Evolutionary conservation across 2,113 vertebrate species (phyloP).

Genomic region (Chloebia gouldiae): DNA sequence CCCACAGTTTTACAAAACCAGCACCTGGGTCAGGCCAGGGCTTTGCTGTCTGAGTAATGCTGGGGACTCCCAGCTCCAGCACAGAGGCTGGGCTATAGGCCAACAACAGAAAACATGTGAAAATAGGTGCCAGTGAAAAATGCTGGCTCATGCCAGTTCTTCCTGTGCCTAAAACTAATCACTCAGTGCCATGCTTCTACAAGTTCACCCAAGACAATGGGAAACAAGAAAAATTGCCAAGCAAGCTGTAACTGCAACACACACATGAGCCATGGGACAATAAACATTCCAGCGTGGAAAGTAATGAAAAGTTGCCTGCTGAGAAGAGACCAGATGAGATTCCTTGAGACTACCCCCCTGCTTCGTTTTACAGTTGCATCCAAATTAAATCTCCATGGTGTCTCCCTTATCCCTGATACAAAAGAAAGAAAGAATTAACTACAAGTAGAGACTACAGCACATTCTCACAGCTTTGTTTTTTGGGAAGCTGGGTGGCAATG

Average conservation of each 20-base stretch:
- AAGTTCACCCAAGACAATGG: conserved; percentile 25
- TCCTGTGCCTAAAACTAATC: not conserved
- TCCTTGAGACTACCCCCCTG: not conserved
- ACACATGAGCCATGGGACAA: conserved; percentile 15
- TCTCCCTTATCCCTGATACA: not conserved
- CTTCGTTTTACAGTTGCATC: conserved; percentile 9
- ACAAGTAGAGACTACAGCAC: not conserved
- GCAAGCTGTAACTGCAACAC: conserved; percentile 30
- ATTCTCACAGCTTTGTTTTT: not conserved
- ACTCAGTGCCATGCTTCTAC: not conserved
- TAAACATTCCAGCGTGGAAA: conserved; percentile 48
- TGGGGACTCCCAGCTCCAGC: not conserved
- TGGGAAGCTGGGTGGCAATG: not conserved
- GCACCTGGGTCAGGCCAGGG: not conserved
- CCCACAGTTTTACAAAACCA: not conserved
- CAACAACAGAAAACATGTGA: not conserved
- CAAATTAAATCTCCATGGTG: conserved; percentile 27
- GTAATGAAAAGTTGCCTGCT: conserved; percentile 60
- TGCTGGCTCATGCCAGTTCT: not conserved
- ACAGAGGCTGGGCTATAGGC: not conserved
- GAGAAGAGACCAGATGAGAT: conserved; percentile 49
- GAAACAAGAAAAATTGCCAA: conserved; percentile 22
- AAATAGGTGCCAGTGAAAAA: conserved; percentile 5
- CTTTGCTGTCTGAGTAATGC: not conserved
- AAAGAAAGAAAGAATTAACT: not conserved